A percentile compares a stretch with the other conserved stretches of the same genome.
Conservation (phyloP, 2,797 vertebrate species). For the Acipenser ruthenus region DNA sequence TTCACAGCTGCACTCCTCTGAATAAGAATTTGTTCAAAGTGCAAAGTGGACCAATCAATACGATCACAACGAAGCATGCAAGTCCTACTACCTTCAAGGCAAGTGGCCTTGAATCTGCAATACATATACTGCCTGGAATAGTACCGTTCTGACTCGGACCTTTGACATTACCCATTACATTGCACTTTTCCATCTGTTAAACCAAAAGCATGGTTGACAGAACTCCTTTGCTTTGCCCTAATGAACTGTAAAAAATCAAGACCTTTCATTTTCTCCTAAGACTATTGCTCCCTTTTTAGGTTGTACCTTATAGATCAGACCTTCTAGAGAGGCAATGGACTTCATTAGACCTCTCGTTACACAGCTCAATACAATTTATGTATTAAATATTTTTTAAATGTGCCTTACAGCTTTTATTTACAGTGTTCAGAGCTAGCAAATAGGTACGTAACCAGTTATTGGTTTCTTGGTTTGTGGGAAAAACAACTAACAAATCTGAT, state of each 20-base stretch:
- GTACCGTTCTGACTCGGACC: constrained; percentile 1
- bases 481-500: too few species aligned
- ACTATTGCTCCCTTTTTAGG: constrained; percentile 8
- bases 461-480: too few species aligned
- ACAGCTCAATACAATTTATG: background rate
- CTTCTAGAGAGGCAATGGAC: constrained; percentile 3
- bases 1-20: too few species aligned
- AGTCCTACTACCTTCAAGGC: constrained; percentile 29
- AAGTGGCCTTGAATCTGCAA: background rate
- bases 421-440: too few species aligned
- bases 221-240: constrained; percentile 24
- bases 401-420: too few species aligned
- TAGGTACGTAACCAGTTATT: too few species aligned
- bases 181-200: constrained; percentile 27
- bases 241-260: constrained; percentile 22
- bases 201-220: constrained; percentile 25
- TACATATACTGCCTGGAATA: constrained; percentile 5
- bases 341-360: constrained; percentile 10
- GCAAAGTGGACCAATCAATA: too few species aligned
- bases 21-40: too few species aligned
- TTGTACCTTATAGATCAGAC: background rate
- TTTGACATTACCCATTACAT: constrained; percentile 25
- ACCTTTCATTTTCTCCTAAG: constrained; percentile 14
- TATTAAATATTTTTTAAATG: too few species aligned
- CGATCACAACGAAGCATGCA: constrained; percentile 45